Conservation (phyloP, 1,140 invertebrate species). For the Branchinecta lynchi region DNA sequence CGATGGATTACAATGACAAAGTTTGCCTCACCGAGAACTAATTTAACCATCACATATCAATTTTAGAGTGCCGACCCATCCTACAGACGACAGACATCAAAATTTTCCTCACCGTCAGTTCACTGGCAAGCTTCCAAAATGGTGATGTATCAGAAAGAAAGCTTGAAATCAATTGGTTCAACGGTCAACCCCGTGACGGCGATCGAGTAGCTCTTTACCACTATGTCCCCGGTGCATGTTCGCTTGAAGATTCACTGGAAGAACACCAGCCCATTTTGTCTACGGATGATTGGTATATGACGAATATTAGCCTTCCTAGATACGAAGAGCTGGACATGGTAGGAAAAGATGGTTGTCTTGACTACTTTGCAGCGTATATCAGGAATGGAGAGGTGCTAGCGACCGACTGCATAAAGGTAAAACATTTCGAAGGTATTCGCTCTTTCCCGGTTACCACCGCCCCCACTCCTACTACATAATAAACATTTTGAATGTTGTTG, state of each 20-base stretch:
- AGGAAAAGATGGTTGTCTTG: neutral
- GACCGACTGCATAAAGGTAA: neutral
- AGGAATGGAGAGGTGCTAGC: neutral
- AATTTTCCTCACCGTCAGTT: neutral
- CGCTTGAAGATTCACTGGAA: neutral
- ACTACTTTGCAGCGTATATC: neutral
- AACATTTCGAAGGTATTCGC: too few relatives aligned
- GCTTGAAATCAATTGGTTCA: neutral
- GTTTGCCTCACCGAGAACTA: too few relatives aligned
- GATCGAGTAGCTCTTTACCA: neutral
- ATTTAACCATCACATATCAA: neutral
- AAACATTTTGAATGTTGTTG: neutral
- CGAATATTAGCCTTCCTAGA: neutral
- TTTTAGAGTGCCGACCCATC: neutral
- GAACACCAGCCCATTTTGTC: neutral
- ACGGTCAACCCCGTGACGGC: neutral
- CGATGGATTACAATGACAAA: too few relatives aligned
- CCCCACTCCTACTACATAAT: neutral
- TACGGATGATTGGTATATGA: neutral
- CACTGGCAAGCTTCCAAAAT: neutral
- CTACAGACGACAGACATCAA: neutral
- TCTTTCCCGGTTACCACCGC: neutral
- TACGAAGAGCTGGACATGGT: neutral
- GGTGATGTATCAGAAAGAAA: neutral
- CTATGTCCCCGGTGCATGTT: neutral